Percentiles rank a stretch among this genome's conserved stretches.
Conservation (phyloP, 2,888 invertebrate genomes). For the Pollenia angustigena region DNA sequence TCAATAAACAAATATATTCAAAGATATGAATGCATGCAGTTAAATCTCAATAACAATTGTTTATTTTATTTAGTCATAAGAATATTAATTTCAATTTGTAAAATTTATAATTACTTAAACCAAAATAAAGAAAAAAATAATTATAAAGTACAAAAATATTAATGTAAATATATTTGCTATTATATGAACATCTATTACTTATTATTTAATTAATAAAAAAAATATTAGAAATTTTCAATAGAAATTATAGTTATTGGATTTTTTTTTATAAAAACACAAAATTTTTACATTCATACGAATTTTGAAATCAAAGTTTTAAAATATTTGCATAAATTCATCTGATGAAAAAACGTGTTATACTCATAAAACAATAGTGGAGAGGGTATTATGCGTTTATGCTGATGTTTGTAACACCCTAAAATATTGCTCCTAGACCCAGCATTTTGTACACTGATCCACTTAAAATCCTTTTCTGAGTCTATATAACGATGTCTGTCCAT, state of each 20-base stretch:
- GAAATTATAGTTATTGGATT: not conserved
- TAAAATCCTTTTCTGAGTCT: no score
- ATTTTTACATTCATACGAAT: not conserved
- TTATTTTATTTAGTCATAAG: constrained; percentile 42
- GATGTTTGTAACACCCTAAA: no score
- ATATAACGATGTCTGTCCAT: no score
- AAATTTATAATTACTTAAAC: constrained; percentile 12
- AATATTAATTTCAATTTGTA: constrained; percentile 35
- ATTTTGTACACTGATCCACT: no score
- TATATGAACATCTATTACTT: not conserved
- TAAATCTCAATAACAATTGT: constrained; percentile 35
- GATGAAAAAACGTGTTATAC: not conserved
- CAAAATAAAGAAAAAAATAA: not conserved
- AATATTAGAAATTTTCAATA: not conserved
- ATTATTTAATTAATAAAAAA: no score
- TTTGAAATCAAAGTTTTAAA: not conserved
- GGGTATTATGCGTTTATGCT: no score
- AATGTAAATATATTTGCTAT: not conserved
- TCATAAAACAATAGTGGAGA: no score
- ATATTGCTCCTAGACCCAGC: no score
- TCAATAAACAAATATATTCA: not conserved
- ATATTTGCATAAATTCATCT: constrained; percentile 12
- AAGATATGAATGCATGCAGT: constrained; percentile 19
- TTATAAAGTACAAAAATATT: not conserved
- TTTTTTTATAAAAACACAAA: not conserved